Conservation (phyloP, 37 sponge, comb jelly and placozoan genomes). For the Mnemiopsis leidyi region DNA sequence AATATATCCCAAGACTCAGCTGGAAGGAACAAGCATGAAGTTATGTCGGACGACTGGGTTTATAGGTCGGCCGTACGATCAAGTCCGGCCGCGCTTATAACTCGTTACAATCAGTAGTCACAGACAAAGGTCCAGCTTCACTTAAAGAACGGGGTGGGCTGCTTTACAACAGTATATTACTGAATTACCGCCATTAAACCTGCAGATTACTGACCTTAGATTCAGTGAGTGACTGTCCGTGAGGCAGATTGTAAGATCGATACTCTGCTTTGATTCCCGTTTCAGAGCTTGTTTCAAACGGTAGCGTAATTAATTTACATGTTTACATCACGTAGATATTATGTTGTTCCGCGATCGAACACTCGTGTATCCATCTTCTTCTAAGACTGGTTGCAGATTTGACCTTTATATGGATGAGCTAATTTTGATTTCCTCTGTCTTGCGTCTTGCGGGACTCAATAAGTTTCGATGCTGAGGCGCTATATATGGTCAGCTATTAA, state of each 20-base stretch:
- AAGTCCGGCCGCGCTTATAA: not conserved
- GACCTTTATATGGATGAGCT: not conserved
- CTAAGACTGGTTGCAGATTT: not conserved
- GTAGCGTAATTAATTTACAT: not conserved
- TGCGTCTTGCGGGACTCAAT: not conserved
- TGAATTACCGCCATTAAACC: not conserved
- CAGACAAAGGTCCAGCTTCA: not conserved
- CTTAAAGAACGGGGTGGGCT: not conserved
- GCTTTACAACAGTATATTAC: not conserved
- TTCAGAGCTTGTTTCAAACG: not conserved
- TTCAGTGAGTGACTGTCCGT: not conserved
- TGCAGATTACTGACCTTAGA: not conserved
- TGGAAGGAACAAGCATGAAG: too few relatives aligned
- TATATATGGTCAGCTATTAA: not conserved
- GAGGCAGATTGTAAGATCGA: not conserved
- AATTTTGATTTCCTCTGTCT: not conserved
- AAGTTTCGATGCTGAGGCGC: not conserved
- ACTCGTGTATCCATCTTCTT: not conserved
- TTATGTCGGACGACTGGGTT: too few relatives aligned
- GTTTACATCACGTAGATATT: not conserved
- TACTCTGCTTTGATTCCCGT: not conserved
- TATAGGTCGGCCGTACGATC: too few relatives aligned
- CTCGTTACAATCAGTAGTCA: not conserved
- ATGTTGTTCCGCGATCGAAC: not conserved
- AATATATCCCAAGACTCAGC: too few relatives aligned